Conservation (phyloP, 2,888 invertebrate species). For the Liopterus haemorrhoidalis region DNA sequence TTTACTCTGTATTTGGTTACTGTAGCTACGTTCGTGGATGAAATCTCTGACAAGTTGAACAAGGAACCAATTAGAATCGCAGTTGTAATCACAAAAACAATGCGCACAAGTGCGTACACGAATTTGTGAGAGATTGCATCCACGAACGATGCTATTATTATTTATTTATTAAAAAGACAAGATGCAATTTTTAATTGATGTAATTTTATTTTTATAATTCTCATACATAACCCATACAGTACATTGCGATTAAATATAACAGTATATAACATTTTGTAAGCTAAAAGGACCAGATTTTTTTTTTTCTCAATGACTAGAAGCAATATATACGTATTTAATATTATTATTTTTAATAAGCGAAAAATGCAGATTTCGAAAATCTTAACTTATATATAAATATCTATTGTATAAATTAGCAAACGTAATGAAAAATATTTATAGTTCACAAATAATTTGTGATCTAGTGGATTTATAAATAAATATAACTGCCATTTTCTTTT, state of each 20-base stretch:
- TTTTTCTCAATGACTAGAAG: slow-evolving; percentile 41
- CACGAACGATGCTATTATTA: background rate
- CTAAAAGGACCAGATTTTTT: slow-evolving; percentile 41
- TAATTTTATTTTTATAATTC: slow-evolving; percentile 43
- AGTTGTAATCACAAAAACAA: no score
- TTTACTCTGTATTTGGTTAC: no score
- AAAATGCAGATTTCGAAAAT: slow-evolving; percentile 39
- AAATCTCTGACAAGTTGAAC: no score
- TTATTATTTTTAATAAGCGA: slow-evolving; percentile 39
- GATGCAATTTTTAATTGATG: slow-evolving; percentile 14
- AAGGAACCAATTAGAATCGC: no score
- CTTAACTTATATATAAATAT: slow-evolving; percentile 18
- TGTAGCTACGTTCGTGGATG: no score
- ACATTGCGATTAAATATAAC: slow-evolving; percentile 46
- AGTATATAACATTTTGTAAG: slow-evolving; percentile 45
- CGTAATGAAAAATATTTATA: no score
- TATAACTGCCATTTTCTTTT: slow-evolving; percentile 8
- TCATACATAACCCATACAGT: slow-evolving; percentile 52
- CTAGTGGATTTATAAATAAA: slow-evolving; percentile 9
- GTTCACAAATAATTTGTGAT: no score
- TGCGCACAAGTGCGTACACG: no score
- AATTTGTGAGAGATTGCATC: no score
- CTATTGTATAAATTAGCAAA: slow-evolving; percentile 22
- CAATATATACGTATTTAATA: slow-evolving; percentile 38
- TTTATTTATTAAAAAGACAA: background rate